Percentiles rank a stretch among this genome's conserved stretches.
These are phyloP conservation scores for Neofelis nebulosa DNA, from an alignment of 2,113 vertebrate genomes.

Conservation along the genomic window DNA sequence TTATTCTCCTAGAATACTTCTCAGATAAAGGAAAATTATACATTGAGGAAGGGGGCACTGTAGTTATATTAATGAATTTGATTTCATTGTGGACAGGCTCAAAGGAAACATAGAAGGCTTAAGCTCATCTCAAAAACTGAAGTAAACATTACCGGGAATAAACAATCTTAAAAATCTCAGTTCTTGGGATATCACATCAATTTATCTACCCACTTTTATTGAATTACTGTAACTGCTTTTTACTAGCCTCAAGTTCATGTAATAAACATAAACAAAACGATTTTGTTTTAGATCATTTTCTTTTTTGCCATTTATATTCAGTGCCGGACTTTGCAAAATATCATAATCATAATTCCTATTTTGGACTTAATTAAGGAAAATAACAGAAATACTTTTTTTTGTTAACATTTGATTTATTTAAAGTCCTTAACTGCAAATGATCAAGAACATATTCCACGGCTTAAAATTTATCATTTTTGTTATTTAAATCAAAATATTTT, in stretches of 20 bases:
- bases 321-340: conserved; percentile 11
- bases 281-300: background rate
- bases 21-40: conserved; percentile 23
- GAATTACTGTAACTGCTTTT: conserved; percentile 41
- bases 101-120: conserved; percentile 27
- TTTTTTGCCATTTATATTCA: conserved; percentile 47
- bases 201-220: conserved; percentile 11
- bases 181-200: conserved; percentile 30
- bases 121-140: conserved; percentile 33
- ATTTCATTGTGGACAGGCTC: conserved; percentile 5
- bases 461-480: conserved; percentile 86
- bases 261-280: conserved; percentile 12
- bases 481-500: conserved; percentile 90
- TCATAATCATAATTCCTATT: conserved; percentile 23
- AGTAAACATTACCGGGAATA: conserved; percentile 42
- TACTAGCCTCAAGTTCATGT: background rate
- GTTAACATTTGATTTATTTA: conserved; percentile 89
- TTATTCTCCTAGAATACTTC: conserved; percentile 39
- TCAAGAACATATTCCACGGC: conserved; percentile 86
- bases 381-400: conserved; percentile 72
- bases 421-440: conserved; percentile 88
- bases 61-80: conserved; percentile 28
- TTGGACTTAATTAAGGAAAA: conserved; percentile 72
- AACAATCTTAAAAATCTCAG: conserved; percentile 41
- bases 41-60: background rate